Base-by-base conservation (phyloP, 53 echinoderm and acorn worm genomes). In the Arbacia lixula region DNA sequence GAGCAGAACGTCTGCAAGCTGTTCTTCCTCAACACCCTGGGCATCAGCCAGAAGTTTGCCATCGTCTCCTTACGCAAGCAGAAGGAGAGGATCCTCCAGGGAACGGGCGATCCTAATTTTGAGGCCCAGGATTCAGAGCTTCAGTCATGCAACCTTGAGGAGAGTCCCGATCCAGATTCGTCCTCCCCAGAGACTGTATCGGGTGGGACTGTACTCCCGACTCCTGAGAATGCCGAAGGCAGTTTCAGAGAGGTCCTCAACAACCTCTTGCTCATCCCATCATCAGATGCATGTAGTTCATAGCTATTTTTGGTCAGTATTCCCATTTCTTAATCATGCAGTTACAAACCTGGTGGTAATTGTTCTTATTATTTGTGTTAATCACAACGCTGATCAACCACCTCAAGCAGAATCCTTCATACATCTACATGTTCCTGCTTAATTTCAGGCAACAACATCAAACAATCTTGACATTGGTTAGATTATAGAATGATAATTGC, bases 21-120 rank as follows among this genome's bases (percentile, higher is more conserved):
- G 12, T 78, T 78, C 43, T 78, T 78, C 40, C 16, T 78, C 35
- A 78, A 78, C 42, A 78, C 79, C 1, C 60, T 78, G 3, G 79
- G 79, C 28, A 60, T 78, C 58, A 60, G 79, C 58, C 79, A 78
- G 79, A 57, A 78, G 60, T 78, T 78, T 78, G 60, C 79, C 36
- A 75, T 75, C 8, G 75, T 75, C 16, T 75, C 75, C 12, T 31
- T 75, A 3, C 30, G 54, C 19, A 75, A 75, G 75, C 53, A 75
- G 55, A 75, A 75, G 34, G 75, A 75, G 53, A 24, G 75, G 42
- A 53, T 53, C 31, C 75, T 33, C 20, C 53, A 75, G 34, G 53
- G 36, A 22, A 41, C 43, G 2, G 75, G 53, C 28, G 29, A 40
- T 2, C 71, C 71, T 24, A n/a, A 40, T 2, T 66, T 66, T 66